Evolutionary conservation across 2,797 vertebrate species (phyloP).

Genomic region (Bradypodion ventrale): DNA sequence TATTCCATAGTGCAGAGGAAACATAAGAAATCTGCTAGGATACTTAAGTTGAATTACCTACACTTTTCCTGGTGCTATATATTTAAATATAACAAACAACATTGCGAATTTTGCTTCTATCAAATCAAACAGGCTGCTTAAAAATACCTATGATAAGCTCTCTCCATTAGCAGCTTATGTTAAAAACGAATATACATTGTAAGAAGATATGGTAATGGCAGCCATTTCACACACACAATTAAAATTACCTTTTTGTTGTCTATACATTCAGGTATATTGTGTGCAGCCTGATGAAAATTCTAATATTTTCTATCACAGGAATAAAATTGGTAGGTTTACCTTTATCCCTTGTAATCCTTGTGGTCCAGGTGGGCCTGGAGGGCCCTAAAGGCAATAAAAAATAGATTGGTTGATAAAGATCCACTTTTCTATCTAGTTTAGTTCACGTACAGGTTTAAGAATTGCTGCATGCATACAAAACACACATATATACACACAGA

Average conservation of each 20-base stretch:
- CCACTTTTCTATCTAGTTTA: too few relatives aligned
- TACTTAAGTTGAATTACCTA: too few relatives aligned
- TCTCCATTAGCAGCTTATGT: not conserved
- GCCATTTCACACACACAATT: not conserved
- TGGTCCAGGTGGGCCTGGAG: constrained; percentile 92
- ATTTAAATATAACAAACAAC: too few relatives aligned
- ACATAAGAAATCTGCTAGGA: not conserved
- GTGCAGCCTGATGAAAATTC: not conserved
- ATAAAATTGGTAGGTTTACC: constrained; percentile 76
- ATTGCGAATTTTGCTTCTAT: too few relatives aligned
- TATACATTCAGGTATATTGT: not conserved
- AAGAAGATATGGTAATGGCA: not conserved
- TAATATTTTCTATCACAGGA: not conserved
- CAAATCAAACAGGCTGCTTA: too few relatives aligned
- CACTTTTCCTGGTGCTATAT: not conserved
- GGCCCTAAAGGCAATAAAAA: constrained; percentile 80
- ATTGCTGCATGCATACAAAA: too few relatives aligned
- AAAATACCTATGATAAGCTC: not conserved
- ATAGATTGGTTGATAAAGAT: too few relatives aligned
- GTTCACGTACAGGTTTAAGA: too few relatives aligned
- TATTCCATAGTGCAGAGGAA: not conserved
- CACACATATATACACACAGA: not conserved
- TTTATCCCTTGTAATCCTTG: constrained; percentile 87
- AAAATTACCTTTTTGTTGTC: not conserved
- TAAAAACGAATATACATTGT: not conserved